Conservation (phyloP, 2,113 vertebrate genomes). For the Nannospalax galili region DNA sequence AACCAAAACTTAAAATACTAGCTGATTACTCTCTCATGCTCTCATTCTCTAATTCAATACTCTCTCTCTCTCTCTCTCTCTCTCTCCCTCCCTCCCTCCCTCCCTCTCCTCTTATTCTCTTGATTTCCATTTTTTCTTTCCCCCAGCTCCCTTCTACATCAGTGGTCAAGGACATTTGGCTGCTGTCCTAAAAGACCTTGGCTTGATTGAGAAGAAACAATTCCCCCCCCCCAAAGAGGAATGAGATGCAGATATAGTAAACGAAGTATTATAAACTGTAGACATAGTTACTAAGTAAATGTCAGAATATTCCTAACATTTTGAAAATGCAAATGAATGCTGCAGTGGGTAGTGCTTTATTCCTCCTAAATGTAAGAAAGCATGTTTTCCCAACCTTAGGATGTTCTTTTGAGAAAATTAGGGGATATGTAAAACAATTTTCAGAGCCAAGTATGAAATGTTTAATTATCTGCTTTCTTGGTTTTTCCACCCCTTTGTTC, state of each 20-base stretch:
- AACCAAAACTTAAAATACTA: not conserved
- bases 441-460: not conserved
- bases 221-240: not conserved
- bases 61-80: not conserved
- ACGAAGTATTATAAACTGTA: not conserved
- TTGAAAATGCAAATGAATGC: slow-evolving; percentile 1
- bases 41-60: not conserved
- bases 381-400: not conserved
- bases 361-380: not conserved
- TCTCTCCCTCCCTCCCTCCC: not conserved
- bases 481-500: not conserved
- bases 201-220: slow-evolving; percentile 11
- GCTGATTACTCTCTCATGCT: not conserved
- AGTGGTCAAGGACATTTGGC: not conserved
- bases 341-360: not conserved
- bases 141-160: not conserved
- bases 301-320: not conserved
- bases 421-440: not conserved
- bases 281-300: slow-evolving; percentile 35
- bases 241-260: slow-evolving; percentile 11
- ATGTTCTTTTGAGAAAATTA: not conserved
- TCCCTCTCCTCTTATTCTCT: too few relatives aligned
- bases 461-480: slow-evolving; percentile 38
- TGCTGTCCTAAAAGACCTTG: not conserved
- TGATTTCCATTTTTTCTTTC: too few relatives aligned